Percentiles rank a stretch among this genome's conserved stretches.
These are phyloP conservation scores for Chaetoderma sp. DNA, from an alignment of 2,888 invertebrate genomes.

Conservation along the genomic window DNA sequence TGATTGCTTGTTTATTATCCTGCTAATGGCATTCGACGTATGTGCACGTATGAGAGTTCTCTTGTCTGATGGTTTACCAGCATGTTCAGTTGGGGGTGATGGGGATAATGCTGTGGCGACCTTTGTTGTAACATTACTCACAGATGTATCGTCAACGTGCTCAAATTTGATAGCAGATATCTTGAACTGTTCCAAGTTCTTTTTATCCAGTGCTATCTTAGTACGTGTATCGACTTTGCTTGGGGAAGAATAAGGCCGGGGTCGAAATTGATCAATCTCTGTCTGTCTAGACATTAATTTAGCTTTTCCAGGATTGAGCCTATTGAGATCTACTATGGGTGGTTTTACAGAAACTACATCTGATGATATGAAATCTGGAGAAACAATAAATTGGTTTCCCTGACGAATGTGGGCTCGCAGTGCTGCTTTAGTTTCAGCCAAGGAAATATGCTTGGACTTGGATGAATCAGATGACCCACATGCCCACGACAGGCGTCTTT, in stretches of 20 bases:
- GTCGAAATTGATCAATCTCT: conserved; percentile 14
- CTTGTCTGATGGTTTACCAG: conserved; percentile 46
- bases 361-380: conserved; percentile 67
- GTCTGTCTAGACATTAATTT: neutral
- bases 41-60: conserved; percentile 45
- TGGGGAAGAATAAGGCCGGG: conserved; percentile 63
- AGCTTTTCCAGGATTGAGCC: conserved; percentile 51
- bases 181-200: conserved; percentile 47
- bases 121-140: conserved; percentile 43
- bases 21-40: conserved; percentile 41
- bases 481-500: conserved; percentile 66
- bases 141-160: conserved; percentile 46
- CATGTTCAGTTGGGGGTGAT: conserved; percentile 43
- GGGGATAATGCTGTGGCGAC: conserved; percentile 35
- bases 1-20: conserved; percentile 7
- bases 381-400: conserved; percentile 54
- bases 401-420: conserved; percentile 65
- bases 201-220: conserved; percentile 53
- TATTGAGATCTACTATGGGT: conserved; percentile 51
- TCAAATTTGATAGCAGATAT: conserved; percentile 48
- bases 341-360: conserved; percentile 64
- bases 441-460: conserved; percentile 49
- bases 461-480: conserved; percentile 61
- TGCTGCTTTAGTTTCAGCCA: conserved; percentile 64
- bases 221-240: conserved; percentile 63